These are phyloP conservation scores for Heliconius charithonia DNA, from an alignment of 2,888 invertebrate genomes.

Conservation along the genomic window DNA sequence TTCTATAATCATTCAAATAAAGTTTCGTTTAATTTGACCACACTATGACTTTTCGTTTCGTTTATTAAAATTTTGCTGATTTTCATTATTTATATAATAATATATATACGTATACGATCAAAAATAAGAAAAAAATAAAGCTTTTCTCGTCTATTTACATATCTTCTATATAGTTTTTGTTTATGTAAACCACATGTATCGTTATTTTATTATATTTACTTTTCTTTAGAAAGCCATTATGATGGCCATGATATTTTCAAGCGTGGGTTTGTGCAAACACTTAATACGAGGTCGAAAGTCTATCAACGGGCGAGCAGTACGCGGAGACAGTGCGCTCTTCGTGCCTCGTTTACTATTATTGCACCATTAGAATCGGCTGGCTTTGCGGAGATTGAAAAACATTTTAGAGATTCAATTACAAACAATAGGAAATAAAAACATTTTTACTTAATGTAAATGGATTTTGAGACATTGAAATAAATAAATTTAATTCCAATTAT, in stretches of 20 bases:
- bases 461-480: not conserved
- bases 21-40: not conserved
- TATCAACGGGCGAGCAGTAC: slow-evolving; percentile 72
- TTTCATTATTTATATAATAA: not conserved
- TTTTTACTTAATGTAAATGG: slow-evolving; percentile 8
- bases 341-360: slow-evolving; percentile 52
- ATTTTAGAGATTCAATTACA: slow-evolving; percentile 38
- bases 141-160: not conserved
- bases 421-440: slow-evolving; percentile 34
- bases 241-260: slow-evolving; percentile 43
- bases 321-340: slow-evolving; percentile 57
- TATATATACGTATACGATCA: not conserved
- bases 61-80: not conserved
- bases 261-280: slow-evolving; percentile 65
- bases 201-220: not conserved
- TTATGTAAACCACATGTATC: not conserved
- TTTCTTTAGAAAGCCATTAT: slow-evolving; percentile 7
- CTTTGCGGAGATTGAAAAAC: slow-evolving; percentile 37
- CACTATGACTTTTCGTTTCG: not conserved
- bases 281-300: slow-evolving; percentile 74
- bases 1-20: not conserved
- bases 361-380: slow-evolving; percentile 40
- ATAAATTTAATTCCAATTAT: not conserved
- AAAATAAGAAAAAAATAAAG: not conserved
- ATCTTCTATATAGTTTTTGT: not conserved